These are phyloP conservation scores for Pterocles gutturalis DNA, from an alignment of 2,113 vertebrate genomes.

Conservation along the genomic window DNA sequence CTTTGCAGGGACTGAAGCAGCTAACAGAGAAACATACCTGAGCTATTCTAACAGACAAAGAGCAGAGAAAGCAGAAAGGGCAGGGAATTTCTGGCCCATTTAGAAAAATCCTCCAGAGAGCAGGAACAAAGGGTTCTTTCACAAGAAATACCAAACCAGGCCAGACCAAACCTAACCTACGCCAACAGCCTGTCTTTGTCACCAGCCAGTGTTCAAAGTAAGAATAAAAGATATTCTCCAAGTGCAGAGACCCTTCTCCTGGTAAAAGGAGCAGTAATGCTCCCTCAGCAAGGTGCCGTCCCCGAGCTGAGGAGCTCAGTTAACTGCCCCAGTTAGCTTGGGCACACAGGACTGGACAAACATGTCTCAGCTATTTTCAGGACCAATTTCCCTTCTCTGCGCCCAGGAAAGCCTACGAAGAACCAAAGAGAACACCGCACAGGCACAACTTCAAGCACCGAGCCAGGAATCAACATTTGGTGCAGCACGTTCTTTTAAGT, in stretches of 20 bases:
- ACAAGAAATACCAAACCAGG: neutral
- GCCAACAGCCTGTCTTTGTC: neutral
- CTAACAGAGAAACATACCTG: neutral
- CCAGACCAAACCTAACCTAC: neutral
- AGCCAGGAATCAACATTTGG: neutral
- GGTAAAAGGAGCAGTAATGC: neutral
- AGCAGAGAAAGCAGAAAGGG: neutral
- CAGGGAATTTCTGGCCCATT: neutral
- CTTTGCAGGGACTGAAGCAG: neutral
- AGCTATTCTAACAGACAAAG: neutral
- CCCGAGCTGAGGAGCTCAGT: neutral
- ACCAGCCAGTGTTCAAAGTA: neutral
- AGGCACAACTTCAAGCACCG: neutral
- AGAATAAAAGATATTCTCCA: neutral
- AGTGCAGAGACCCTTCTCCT: neutral
- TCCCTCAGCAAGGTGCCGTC: neutral
- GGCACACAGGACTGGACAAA: neutral
- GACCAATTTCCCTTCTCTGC: neutral
- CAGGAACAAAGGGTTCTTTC: neutral
- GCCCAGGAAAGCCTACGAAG: neutral
- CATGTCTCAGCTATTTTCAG: neutral
- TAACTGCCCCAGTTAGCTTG: neutral
- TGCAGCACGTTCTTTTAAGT: neutral
- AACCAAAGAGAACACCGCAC: neutral
- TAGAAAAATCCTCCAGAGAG: neutral